These are phyloP conservation scores for Tanytarsus gracilentus DNA, from an alignment of 2,888 invertebrate genomes.

Conservation along the genomic window DNA sequence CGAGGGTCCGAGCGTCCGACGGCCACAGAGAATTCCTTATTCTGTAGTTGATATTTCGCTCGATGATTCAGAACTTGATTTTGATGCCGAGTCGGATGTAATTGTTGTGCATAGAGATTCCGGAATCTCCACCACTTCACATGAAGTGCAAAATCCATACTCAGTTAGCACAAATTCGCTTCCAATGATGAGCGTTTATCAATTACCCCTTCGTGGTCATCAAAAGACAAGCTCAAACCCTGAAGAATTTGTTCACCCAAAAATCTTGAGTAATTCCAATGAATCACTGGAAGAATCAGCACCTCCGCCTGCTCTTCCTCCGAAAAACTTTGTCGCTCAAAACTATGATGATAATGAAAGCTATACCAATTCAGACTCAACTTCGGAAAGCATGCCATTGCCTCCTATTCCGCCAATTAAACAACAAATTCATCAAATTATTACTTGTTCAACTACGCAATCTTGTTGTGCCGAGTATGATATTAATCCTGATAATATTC, in stretches of 20 bases:
- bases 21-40: constrained; percentile 42
- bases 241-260: constrained; percentile 28
- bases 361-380: constrained; percentile 22
- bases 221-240: constrained; percentile 30
- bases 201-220: constrained; percentile 25
- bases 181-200: constrained; percentile 37
- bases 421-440: constrained; percentile 2
- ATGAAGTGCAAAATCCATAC: constrained; percentile 5
- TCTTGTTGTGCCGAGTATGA: constrained; percentile 23
- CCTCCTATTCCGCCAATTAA: constrained; percentile 24
- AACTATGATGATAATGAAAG: constrained; percentile 24
- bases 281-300: constrained; percentile 1
- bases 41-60: constrained; percentile 46
- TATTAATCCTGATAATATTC: not conserved
- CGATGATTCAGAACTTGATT: constrained; percentile 44
- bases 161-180: constrained; percentile 38
- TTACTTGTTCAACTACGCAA: not conserved
- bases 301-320: constrained; percentile 18
- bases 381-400: constrained; percentile 18
- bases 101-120: constrained; percentile 37
- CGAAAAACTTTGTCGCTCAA: constrained; percentile 19
- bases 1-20: constrained; percentile 41
- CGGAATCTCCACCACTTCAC: constrained; percentile 39
- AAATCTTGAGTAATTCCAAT: not conserved
- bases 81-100: constrained; percentile 28